phyloP scores from a whole-genome alignment of 2,888 invertebrate genomes.

The Plusia festucae region DNA sequence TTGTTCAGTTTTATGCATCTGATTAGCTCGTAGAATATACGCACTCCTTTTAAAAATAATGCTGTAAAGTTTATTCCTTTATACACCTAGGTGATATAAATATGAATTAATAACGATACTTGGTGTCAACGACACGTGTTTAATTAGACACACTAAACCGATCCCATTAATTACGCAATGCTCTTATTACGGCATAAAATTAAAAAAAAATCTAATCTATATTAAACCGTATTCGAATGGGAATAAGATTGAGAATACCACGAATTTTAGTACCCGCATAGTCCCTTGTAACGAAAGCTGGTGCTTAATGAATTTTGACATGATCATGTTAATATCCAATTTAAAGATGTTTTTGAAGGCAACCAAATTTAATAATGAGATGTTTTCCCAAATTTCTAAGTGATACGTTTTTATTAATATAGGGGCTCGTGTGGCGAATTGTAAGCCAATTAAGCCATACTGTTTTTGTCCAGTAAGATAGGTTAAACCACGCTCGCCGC shows the following conservation, averaged over 20 bases:
- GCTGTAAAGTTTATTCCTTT: too few species aligned
- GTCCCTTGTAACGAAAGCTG: constrained; percentile 37
- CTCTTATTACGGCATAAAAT: constrained; percentile 55
- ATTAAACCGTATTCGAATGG: accelerated
- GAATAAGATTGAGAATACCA: neutral
- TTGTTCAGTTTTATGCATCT: too few species aligned
- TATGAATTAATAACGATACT: neutral
- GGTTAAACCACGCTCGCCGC: too few species aligned
- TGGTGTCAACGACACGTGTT: constrained; percentile 40
- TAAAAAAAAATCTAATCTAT: constrained; percentile 35
- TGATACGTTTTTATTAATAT: neutral
- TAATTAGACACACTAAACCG: constrained; percentile 50
- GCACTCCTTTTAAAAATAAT: too few species aligned
- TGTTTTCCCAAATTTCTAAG: constrained; percentile 18
- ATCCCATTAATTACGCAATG: constrained; percentile 39
- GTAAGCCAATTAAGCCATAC: too few species aligned
- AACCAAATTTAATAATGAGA: constrained; percentile 26
- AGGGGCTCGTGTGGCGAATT: too few species aligned
- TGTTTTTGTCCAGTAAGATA: too few species aligned
- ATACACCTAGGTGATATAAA: neutral
- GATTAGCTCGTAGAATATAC: too few species aligned
- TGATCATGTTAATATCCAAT: constrained; percentile 45
- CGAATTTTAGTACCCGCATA: constrained; percentile 36
- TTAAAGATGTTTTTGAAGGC: constrained; percentile 44
- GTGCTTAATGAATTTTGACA: constrained; percentile 49